Evolutionary conservation across 2,888 invertebrate species (phyloP), one percentile per base, ranked within the genome.

Genomic region (Noctua fimbriata): DNA sequence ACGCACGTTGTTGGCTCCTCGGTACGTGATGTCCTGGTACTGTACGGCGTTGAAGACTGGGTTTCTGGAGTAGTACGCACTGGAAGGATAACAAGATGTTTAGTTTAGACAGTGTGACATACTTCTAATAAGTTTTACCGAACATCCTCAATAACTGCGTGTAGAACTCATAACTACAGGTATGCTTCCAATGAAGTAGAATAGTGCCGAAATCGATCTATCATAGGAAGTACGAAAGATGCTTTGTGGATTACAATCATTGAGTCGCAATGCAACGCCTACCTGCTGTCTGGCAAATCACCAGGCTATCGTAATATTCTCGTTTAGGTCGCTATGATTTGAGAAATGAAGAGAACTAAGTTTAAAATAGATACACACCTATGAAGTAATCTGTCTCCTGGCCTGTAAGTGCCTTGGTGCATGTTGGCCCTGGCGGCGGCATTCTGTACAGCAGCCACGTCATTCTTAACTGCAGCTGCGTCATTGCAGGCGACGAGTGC

Each of bases 11-110:
- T 41, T 16, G 76, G 93, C 94, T 2, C 95, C 96, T 0, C 92
- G 92, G 89, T 92, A 96, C 0, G 89, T 76, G 18, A 94, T 88
- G 83, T 96, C 95, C 87, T 96, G 94, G 69, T 90, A 92, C 76
- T 96, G 96, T 0, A 95, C 83, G 0, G 93, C 78, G 84, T 95
- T 95, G 0, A 84, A 32, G 0, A 93, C 82, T 0, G 93, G 84
- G 16, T 87, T 81, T n/a, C 91, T 92, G 84, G 92, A 90, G 73
- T 82, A 85, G 63, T 86, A 84, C 9, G 76, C 73, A n/a, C 87
- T 87, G 60, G 4, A 63, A 63, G 18, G 4, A 32, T 21, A n/a
- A 4, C 9, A 32, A 63, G 9, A 10, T 32, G 18, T 32, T 32
- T 63, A 32, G 21, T 32, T 41, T 58, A n/a, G 1, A 58, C 12